Evolutionary conservation across 2,113 vertebrate species (phyloP), one percentile per base, ranked within the genome.

Genomic region (Bubo blakistoni): DNA sequence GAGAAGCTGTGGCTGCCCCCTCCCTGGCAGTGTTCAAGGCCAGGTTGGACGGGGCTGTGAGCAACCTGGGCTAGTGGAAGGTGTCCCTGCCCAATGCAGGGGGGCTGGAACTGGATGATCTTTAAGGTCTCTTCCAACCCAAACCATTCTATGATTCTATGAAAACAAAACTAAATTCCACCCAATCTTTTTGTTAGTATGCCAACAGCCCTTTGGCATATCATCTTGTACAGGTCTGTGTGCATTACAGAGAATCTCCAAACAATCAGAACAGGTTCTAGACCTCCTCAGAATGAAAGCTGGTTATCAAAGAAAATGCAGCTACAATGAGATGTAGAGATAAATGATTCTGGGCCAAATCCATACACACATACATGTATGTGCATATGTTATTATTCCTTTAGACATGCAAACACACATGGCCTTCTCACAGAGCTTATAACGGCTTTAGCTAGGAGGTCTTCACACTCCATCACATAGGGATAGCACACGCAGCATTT

Each of bases 351-450:
- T 46, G 44, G n/a, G 49, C 20, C 27, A 54, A 22, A 27, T 54
- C 22, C 29, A 51, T 3, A 40, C 13, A 38, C 1, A 10, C 2
- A 26, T 4, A 36, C 7, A 5, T 7, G 1, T 55, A 66, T 8
- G 10, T 7, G 26, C 32, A 7, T 4, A 36, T 32, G 29, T 11
- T 42, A 11, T 11, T 66, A 32, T 26, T 38, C 44, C 22, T 47
- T 69, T 0, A 32, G 20, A 92, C 27, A 14, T 9, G 36, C 29
- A 57, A 71, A 63, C 51, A 71, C 21, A 36, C 21, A 13, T 0
- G 1, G 15, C 8, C 54, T 58, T 32, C n/a, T 25, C 4, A 22
- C 17, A 70, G 51, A 80, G 40, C 25, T 72, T 38, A 10, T 3
- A 47, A 34, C 11, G 30, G 11, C 36, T 76, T 40, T 8, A 62